phyloP scores from a whole-genome alignment of 2,113 vertebrate genomes.

The Elanus axillaris region DNA sequence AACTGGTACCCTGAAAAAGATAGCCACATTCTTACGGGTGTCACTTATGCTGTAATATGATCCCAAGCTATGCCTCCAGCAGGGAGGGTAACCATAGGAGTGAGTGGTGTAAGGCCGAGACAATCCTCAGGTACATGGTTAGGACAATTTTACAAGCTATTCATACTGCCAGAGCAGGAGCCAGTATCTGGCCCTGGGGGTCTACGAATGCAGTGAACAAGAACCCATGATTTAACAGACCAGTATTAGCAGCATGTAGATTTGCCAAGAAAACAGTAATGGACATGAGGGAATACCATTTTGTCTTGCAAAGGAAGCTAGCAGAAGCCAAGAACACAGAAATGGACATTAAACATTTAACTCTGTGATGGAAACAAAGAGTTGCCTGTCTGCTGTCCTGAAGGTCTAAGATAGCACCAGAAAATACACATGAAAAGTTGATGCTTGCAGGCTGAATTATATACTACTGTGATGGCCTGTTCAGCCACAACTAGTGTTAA shows the following conservation, averaged over 20 bases:
- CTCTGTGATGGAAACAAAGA: constrained; percentile 15
- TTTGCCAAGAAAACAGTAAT: constrained; percentile 29
- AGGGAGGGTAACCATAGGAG: neutral
- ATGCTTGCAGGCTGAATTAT: neutral
- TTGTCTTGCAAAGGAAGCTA: constrained; percentile 23
- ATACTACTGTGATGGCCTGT: neutral
- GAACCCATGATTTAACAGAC: neutral
- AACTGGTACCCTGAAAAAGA: neutral
- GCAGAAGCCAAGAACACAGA: constrained; percentile 23
- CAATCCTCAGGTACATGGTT: neutral
- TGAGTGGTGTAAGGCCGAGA: neutral
- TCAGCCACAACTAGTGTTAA: neutral
- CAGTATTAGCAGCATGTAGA: neutral
- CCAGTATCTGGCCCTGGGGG: neutral
- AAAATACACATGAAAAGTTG: neutral
- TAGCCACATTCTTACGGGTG: neutral
- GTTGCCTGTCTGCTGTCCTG: neutral
- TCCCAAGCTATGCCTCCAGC: neutral
- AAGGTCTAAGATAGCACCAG: neutral
- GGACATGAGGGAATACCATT: constrained; percentile 1
- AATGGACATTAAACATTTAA: neutral
- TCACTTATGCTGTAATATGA: neutral
- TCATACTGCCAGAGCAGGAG: neutral
- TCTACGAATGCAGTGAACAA: neutral
- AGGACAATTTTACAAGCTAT: neutral